Evolutionary conservation across 2,113 vertebrate species (phyloP).

Genomic region (Microcebus griseorufus): DNA sequence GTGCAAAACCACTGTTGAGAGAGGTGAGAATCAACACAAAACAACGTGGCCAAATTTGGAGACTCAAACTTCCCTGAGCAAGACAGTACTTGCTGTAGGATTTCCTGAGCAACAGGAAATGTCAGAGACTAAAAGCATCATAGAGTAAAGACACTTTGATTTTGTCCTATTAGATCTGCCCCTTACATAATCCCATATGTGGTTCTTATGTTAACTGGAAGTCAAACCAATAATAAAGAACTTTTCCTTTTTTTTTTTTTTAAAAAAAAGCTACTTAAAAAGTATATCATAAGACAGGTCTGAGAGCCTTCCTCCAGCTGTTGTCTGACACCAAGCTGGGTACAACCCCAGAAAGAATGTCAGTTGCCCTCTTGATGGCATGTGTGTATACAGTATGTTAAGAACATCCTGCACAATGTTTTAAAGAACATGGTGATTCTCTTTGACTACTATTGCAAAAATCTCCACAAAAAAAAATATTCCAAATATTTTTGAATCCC

Average conservation of each 20-base stretch:
- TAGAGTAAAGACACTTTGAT: background rate
- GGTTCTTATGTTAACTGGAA: background rate
- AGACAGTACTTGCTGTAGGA: background rate
- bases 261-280: background rate
- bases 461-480: conserved; percentile 41
- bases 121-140: background rate
- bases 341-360: background rate
- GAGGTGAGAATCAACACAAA: background rate
- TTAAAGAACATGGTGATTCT: conserved; percentile 16
- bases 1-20: background rate
- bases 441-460: background rate
- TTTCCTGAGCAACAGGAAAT: background rate
- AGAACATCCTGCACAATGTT: background rate
- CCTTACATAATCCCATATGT: background rate
- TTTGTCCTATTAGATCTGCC: background rate
- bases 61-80: background rate
- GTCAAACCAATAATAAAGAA: background rate
- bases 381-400: background rate
- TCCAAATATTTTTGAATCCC: conserved; percentile 9
- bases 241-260: background rate
- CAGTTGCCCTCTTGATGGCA: background rate
- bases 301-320: background rate
- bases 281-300: background rate
- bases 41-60: background rate
- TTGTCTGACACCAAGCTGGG: background rate